Evolutionary conservation across 2,113 vertebrate species (phyloP), one percentile per base, ranked within the genome.

Genomic region (Chiloscyllium plagiosum): DNA sequence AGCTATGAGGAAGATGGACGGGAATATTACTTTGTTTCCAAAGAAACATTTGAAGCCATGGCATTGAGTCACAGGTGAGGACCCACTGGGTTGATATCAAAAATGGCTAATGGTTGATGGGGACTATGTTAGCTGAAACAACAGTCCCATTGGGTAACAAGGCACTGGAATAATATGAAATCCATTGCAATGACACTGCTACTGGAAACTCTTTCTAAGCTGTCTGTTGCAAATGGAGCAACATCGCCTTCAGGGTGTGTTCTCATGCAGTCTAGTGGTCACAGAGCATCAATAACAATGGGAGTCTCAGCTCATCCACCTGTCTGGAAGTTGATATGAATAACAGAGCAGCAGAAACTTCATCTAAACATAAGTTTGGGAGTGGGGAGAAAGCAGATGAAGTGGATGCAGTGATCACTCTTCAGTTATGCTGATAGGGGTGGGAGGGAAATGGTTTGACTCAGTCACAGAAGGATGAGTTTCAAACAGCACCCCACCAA

Each of bases 1-100:
- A 98, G 97, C 96, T 98, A 99, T 50, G 99, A 99, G 97, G 97
- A 99, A 96, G 97, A 98, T 10, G 98, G 98, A 5, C 97, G 98
- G 96, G 99, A 99, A 90, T 99, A 99, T 97, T 97, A 99, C 96
- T 99, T 99, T n/a, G 97, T 98, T 96, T 98, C 98, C 50, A 98
- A 98, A 92, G 98, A 99, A 96, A 97, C 98, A 68, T 99, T 99
- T 96, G 98, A 99, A 97, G 98, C 97, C 96, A 98, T 99, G 98
- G 96, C 98, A 3, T 97, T 98, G 20, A 98, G 97, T 96, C 98
- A 99, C 97, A 99, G 98, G 99, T 99, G 96, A 96, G 78, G 68
- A 70, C 26, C 26, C 37, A 85, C 33, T 83, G 52, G 95, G 65
- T n/a, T 96, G 24, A 15, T 42, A 22, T 37, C 24, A 52, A n/a